Conservation (phyloP, 2,888 invertebrate species). For the Trissolcus brochymenae region DNA sequence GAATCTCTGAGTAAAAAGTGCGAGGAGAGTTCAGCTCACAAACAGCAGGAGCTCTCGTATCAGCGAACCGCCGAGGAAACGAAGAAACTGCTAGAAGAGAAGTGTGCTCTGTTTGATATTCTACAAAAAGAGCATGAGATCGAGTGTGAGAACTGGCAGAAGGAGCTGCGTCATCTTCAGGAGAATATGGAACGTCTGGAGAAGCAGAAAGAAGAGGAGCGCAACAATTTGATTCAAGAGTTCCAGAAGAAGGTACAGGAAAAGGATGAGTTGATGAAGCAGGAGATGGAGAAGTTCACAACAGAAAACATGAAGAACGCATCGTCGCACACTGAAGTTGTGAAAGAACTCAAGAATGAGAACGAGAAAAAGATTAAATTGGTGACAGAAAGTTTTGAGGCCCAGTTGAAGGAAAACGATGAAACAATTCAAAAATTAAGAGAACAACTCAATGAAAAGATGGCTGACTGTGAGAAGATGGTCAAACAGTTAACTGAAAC, state of each 20-base stretch:
- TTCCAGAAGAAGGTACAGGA: slow-evolving; percentile 78
- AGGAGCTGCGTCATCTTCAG: slow-evolving; percentile 67
- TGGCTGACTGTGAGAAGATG: slow-evolving; percentile 78
- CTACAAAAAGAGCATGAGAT: slow-evolving; percentile 70
- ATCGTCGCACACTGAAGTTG: slow-evolving; percentile 58
- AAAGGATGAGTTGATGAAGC: slow-evolving; percentile 76
- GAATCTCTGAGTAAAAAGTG: slow-evolving; percentile 65
- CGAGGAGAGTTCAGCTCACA: slow-evolving; percentile 61
- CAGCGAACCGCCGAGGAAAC: slow-evolving; percentile 72
- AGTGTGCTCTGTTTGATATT: slow-evolving; percentile 72
- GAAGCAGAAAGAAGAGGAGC: slow-evolving; percentile 74
- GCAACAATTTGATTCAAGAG: slow-evolving; percentile 77
- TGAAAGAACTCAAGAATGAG: slow-evolving; percentile 64
- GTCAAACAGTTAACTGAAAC: slow-evolving; percentile 78
- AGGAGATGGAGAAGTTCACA: slow-evolving; percentile 62
- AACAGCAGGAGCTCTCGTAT: slow-evolving; percentile 65
- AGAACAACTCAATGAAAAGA: slow-evolving; percentile 78
- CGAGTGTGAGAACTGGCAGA: slow-evolving; percentile 62
- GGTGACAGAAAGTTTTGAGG: slow-evolving; percentile 71
- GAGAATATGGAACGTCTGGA: slow-evolving; percentile 74
- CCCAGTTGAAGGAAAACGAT: slow-evolving; percentile 78
- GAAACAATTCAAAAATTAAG: slow-evolving; percentile 78
- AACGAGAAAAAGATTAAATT: slow-evolving; percentile 62
- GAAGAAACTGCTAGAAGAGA: slow-evolving; percentile 70
- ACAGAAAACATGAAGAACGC: slow-evolving; percentile 60